Conservation (phyloP, 2,888 invertebrate species). For the Cosmorhoe ocellata region DNA sequence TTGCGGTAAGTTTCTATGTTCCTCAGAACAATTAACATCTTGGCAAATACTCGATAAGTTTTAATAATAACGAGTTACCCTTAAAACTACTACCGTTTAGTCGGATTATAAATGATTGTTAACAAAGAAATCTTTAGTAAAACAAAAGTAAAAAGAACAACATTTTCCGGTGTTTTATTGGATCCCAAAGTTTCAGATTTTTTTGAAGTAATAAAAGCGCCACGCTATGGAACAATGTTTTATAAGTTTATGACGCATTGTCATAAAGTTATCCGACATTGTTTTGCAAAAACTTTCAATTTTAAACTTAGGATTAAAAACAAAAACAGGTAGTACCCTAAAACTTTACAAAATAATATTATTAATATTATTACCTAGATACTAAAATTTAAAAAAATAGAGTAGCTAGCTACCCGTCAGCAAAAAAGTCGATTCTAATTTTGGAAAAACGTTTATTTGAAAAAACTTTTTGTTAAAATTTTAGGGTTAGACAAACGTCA, state of each 20-base stretch:
- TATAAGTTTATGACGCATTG: slow-evolving; percentile 38
- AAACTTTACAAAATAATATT: neutral
- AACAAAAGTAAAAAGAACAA: slow-evolving; percentile 14
- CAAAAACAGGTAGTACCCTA: slow-evolving; percentile 11
- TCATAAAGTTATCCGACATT: slow-evolving; percentile 38
- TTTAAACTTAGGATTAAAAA: slow-evolving; percentile 30
- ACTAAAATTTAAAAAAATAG: neutral
- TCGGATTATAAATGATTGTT: neutral
- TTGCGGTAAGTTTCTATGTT: too few species aligned
- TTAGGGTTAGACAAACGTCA: neutral
- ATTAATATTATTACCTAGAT: neutral
- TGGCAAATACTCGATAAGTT: too few species aligned
- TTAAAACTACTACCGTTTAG: slow-evolving; percentile 9
- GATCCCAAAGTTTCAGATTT: slow-evolving; percentile 18
- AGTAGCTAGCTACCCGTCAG: neutral
- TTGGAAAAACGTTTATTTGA: neutral
- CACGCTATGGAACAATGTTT: slow-evolving; percentile 21
- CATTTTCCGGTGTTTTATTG: slow-evolving; percentile 31
- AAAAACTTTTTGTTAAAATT: neutral
- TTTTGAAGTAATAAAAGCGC: slow-evolving; percentile 29
- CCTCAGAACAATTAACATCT: too few species aligned
- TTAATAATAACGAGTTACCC: too few species aligned
- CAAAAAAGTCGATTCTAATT: neutral
- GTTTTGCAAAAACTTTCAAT: slow-evolving; percentile 43
- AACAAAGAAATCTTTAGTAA: neutral